phyloP scores from a whole-genome alignment of 2,797 vertebrate genomes.

The Enteromius fasciolatus region DNA sequence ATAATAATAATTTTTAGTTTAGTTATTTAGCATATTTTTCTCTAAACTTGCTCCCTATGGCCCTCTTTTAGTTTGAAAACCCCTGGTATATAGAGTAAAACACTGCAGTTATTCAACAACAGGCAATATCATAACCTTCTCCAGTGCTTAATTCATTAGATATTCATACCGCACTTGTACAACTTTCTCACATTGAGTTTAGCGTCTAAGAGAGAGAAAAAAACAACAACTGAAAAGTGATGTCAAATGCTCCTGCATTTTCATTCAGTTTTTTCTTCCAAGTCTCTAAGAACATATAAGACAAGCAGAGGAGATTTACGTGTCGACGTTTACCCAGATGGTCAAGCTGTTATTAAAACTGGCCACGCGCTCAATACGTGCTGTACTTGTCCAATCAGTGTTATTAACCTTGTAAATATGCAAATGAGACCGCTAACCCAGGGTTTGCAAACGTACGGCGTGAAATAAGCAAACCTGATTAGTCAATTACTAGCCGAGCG shows the following conservation, averaged over 20 bases:
- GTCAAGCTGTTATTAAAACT: neutral
- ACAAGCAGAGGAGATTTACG: neutral
- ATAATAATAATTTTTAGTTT: neutral
- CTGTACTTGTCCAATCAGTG: neutral
- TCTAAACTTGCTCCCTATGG: neutral
- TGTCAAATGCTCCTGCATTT: neutral
- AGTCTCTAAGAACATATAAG: neutral
- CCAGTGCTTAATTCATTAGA: neutral
- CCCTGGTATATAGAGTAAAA: neutral
- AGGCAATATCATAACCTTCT: neutral
- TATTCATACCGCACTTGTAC: neutral
- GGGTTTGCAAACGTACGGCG: neutral
- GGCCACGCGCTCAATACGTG: neutral
- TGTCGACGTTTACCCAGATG: neutral
- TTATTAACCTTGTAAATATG: slow-evolving; percentile 7
- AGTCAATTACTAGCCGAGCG: neutral
- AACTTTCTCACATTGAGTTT: neutral
- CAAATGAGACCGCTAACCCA: neutral
- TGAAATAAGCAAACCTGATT: neutral
- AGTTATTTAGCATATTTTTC: no score
- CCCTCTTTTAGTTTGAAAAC: neutral
- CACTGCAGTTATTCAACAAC: neutral
- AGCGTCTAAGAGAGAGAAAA: neutral
- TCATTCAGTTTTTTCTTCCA: neutral
- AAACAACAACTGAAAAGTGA: neutral